Evolutionary conservation across 2,888 invertebrate species (phyloP).

Genomic region (Panopea generosa): DNA sequence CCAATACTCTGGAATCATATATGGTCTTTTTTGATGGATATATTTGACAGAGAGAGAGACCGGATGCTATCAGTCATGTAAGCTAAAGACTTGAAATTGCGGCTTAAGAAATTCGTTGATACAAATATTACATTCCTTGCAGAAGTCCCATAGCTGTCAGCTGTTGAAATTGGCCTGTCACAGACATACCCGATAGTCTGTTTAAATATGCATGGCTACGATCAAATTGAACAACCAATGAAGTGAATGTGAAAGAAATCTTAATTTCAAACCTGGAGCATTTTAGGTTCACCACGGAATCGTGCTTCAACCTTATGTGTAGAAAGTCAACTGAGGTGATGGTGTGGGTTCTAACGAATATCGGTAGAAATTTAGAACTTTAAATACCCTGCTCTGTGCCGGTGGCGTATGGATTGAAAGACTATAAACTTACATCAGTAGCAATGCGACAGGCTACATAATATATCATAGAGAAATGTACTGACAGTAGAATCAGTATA

Average conservation of each 20-base stretch:
- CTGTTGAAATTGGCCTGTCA: not conserved
- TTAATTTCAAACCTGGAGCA: too few species aligned
- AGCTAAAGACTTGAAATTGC: not conserved
- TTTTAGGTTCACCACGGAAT: not conserved
- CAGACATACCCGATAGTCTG: not conserved
- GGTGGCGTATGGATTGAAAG: constrained; percentile 19
- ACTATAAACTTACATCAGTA: constrained; percentile 8
- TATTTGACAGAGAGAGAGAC: too few species aligned
- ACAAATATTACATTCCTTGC: constrained; percentile 17
- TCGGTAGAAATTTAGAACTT: constrained; percentile 4
- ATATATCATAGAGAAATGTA: not conserved
- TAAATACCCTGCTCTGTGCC: constrained; percentile 25
- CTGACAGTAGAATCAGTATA: not conserved
- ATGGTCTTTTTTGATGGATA: too few species aligned
- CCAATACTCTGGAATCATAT: too few species aligned
- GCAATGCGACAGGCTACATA: constrained; percentile 14
- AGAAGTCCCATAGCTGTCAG: not conserved
- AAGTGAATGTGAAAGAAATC: too few species aligned
- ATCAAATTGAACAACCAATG: too few species aligned
- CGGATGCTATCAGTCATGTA: too few species aligned
- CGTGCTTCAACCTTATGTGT: constrained; percentile 6
- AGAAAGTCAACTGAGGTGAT: constrained; percentile 20
- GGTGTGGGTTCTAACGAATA: constrained; percentile 27
- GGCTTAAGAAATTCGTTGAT: constrained; percentile 9
- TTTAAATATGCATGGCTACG: not conserved